Conservation (phyloP, 2,797 vertebrate genomes). For the Tragelaphus oryx region DNA sequence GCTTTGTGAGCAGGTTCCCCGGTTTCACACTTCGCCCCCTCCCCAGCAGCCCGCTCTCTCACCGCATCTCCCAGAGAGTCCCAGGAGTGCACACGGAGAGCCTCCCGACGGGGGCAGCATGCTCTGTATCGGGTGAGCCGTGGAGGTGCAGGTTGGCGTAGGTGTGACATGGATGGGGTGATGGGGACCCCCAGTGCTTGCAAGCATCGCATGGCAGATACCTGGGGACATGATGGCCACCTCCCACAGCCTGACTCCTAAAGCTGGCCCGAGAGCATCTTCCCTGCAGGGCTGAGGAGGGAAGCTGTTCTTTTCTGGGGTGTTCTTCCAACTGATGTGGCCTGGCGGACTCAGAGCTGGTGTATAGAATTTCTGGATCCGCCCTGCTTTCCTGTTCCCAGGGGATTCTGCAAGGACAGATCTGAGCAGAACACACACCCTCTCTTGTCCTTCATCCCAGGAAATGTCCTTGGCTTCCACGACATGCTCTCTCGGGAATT, state of each 20-base stretch:
- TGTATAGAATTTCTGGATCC: not conserved
- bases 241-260: not conserved
- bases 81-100: not conserved
- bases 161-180: accelerated
- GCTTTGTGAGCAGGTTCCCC: not conserved
- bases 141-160: not conserved
- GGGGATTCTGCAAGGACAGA: not conserved
- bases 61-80: too few relatives aligned
- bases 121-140: accelerated
- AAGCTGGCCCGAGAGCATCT: not conserved
- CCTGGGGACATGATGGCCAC: accelerated
- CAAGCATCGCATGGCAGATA: accelerated
- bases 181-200: accelerated
- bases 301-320: not conserved
- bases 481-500: not conserved
- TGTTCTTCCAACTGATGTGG: not conserved
- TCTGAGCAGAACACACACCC: not conserved
- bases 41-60: accelerated
- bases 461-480: not conserved
- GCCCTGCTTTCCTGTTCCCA: not conserved
- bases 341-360: not conserved
- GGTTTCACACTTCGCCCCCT: accelerated
- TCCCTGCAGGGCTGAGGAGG: not conserved
- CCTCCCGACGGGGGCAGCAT: too few relatives aligned
- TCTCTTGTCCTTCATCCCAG: not conserved